These are phyloP conservation scores for Macrophya alboannulata DNA, from an alignment of 2,888 invertebrate species.

Conservation along the genomic window DNA sequence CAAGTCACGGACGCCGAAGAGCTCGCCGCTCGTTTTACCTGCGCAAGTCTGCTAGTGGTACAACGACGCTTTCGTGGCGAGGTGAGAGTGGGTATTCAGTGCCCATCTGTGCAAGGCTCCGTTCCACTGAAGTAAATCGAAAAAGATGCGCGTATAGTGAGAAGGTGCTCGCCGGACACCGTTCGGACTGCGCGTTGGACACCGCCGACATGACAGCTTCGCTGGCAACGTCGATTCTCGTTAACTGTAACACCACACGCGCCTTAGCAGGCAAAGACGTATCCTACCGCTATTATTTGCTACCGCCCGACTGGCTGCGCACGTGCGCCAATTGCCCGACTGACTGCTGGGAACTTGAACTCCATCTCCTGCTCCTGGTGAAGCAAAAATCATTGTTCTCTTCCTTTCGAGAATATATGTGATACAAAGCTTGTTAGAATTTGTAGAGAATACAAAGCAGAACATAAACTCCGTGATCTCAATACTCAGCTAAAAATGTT, in stretches of 20 bases:
- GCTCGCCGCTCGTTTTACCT: slow-evolving; percentile 27
- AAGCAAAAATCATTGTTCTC: slow-evolving; percentile 21
- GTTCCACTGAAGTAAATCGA: slow-evolving; percentile 55
- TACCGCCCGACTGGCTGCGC: slow-evolving; percentile 42
- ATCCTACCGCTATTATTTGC: slow-evolving; percentile 52
- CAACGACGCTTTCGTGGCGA: slow-evolving; percentile 30
- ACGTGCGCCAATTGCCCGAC: slow-evolving; percentile 52
- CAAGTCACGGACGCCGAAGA: slow-evolving; percentile 44
- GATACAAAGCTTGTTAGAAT: slow-evolving; percentile 18
- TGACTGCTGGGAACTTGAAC: slow-evolving; percentile 39
- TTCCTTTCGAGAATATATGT: not conserved
- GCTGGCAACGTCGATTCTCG: slow-evolving; percentile 70
- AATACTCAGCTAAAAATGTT: not conserved
- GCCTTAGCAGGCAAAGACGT: slow-evolving; percentile 58
- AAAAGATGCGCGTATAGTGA: slow-evolving; percentile 51
- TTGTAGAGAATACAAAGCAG: not conserved
- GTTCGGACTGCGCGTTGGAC: slow-evolving; percentile 61
- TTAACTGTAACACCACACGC: slow-evolving; percentile 69
- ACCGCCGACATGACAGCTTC: slow-evolving; percentile 71
- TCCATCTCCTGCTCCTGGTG: not conserved
- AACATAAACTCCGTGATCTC: not conserved
- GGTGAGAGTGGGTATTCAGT: slow-evolving; percentile 54
- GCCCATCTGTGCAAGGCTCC: slow-evolving; percentile 49
- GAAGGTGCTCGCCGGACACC: slow-evolving; percentile 56
- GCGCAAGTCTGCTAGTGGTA: slow-evolving; percentile 18